Percentiles rank a stretch among this genome's conserved stretches.
Conservation (phyloP, 1,140 invertebrate genomes). For the Heliothis virescens region DNA sequence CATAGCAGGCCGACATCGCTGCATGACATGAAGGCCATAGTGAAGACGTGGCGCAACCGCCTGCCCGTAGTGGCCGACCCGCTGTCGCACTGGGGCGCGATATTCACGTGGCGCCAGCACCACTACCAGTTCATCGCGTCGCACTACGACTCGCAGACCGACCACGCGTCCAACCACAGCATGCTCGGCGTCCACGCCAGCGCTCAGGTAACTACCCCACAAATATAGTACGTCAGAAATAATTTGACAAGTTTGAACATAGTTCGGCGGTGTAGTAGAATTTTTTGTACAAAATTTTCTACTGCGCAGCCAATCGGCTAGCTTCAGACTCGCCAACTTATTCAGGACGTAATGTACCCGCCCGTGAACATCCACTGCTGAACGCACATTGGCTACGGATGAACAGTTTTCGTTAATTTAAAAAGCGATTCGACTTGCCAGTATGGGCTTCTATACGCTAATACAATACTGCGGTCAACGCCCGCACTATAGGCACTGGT, state of each 20-base stretch:
- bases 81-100: constrained; percentile 98
- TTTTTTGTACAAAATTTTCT: too few species aligned
- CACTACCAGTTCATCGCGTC: constrained; percentile 98
- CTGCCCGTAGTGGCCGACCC: constrained; percentile 97
- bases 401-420: not conserved
- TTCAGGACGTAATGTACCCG: not conserved
- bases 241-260: too few species aligned
- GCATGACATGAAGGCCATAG: constrained; percentile 99
- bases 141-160: constrained; percentile 91
- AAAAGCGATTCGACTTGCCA: not conserved
- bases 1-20: constrained; percentile 93
- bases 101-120: constrained; percentile 99
- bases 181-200: constrained; percentile 97
- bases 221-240: too few species aligned
- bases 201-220: constrained; percentile 88
- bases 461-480: constrained; percentile 19
- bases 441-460: not conserved
- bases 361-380: constrained; percentile 21
- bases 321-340: too few species aligned
- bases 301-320: too few species aligned
- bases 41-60: constrained; percentile 98
- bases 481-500: not conserved
- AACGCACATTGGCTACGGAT: not conserved
- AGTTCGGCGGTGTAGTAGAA: too few species aligned
- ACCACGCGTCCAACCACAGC: constrained; percentile 90